phyloP scores from a whole-genome alignment of 1,140 invertebrate species.

The Antheraea mylitta region DNA sequence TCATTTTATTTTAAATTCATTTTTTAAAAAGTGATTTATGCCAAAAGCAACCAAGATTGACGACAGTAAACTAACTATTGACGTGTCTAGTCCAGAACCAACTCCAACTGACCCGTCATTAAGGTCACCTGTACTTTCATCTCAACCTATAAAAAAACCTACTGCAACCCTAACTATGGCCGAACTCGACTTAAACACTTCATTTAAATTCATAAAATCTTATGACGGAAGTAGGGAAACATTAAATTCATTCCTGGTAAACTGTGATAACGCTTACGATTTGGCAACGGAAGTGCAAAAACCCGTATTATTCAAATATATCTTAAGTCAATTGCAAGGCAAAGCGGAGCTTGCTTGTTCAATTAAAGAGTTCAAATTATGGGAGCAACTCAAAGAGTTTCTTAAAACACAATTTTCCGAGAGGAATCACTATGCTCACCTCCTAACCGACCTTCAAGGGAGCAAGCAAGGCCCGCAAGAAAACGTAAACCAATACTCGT shows the following conservation, averaged over 20 bases:
- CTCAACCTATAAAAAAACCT: too few species aligned
- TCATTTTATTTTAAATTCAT: too few species aligned
- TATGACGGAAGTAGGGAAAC: too few species aligned
- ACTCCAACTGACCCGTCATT: too few species aligned
- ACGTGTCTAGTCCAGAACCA: too few species aligned
- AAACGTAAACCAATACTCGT: slow-evolving; percentile 19
- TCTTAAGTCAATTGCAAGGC: slow-evolving; percentile 5
- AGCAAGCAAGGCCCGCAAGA: slow-evolving; percentile 19
- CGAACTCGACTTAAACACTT: too few species aligned
- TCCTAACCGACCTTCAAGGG: slow-evolving; percentile 28
- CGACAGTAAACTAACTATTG: too few species aligned
- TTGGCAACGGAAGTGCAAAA: slow-evolving; percentile 8
- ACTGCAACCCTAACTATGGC: too few species aligned
- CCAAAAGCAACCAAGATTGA: too few species aligned
- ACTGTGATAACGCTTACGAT: neutral
- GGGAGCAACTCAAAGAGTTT: slow-evolving; percentile 29
- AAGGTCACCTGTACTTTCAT: too few species aligned
- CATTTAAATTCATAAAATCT: too few species aligned
- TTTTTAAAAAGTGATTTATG: too few species aligned
- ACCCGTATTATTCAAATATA: slow-evolving; percentile 15
- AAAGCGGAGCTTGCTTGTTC: slow-evolving; percentile 19
- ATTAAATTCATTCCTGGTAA: slow-evolving; percentile 9
- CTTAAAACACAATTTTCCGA: slow-evolving; percentile 30
- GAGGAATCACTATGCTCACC: slow-evolving; percentile 30
- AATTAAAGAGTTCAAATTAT: slow-evolving; percentile 18